These are phyloP conservation scores for Aporrectodea caliginosa DNA, from an alignment of 1,140 invertebrate genomes.

Conservation along the genomic window DNA sequence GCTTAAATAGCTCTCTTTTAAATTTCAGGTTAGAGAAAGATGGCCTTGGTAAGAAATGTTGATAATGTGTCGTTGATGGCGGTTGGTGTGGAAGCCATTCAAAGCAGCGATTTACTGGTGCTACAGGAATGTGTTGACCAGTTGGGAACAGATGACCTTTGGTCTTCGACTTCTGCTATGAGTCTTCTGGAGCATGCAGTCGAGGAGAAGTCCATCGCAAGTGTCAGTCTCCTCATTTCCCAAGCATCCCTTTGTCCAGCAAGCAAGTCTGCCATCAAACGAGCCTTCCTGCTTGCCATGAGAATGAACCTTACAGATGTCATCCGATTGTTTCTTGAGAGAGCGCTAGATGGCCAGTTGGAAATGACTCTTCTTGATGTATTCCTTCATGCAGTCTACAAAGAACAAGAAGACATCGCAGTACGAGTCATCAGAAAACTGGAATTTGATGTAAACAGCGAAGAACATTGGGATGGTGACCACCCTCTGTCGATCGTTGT, in stretches of 20 bases:
- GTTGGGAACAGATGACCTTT: neutral
- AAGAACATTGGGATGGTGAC: neutral
- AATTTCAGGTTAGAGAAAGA: too few relatives aligned
- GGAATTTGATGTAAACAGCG: neutral
- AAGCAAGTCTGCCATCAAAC: neutral
- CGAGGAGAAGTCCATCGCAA: neutral
- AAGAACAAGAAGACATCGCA: neutral
- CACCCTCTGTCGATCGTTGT: neutral
- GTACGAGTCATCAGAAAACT: neutral
- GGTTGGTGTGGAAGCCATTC: neutral
- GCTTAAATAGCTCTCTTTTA: too few relatives aligned
- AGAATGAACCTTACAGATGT: neutral
- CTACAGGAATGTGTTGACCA: neutral
- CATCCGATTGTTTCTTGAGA: neutral
- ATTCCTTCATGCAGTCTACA: neutral
- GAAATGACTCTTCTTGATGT: neutral
- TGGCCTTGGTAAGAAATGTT: too few relatives aligned
- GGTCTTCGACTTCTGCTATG: neutral
- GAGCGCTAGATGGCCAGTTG: neutral
- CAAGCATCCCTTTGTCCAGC: neutral
- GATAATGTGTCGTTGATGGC: neutral
- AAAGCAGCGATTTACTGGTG: neutral
- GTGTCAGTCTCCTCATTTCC: neutral
- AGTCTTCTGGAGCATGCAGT: neutral
- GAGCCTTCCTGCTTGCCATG: neutral